These are phyloP conservation scores for Odontocerum albicorne DNA, from an alignment of 2,888 invertebrate species.

Conservation along the genomic window DNA sequence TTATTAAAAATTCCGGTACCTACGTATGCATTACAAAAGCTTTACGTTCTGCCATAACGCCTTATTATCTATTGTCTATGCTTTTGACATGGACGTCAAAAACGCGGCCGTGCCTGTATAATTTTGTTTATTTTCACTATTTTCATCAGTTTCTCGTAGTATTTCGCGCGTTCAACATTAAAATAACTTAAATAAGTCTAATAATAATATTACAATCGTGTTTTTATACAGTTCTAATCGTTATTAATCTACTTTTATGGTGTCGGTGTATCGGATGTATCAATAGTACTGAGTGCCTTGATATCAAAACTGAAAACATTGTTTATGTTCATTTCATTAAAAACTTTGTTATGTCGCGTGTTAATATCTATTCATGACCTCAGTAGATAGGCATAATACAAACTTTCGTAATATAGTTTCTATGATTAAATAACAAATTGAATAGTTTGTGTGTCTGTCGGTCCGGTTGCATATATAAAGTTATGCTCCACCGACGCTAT, in stretches of 20 bases:
- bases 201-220: not conserved
- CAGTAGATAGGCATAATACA: too few species aligned
- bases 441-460: too few species aligned
- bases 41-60: not conserved
- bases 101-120: slow-evolving; percentile 11
- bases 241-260: not conserved
- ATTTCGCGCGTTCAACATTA: not conserved
- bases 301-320: not conserved
- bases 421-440: too few species aligned
- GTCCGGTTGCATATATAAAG: too few species aligned
- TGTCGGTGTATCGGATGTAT: not conserved
- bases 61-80: slow-evolving; percentile 4
- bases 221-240: not conserved
- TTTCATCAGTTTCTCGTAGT: not conserved
- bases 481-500: too few species aligned
- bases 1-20: not conserved
- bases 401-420: too few species aligned
- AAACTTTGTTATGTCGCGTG: too few species aligned
- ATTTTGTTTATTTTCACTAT: slow-evolving; percentile 21
- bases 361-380: too few species aligned
- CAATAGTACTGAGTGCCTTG: not conserved
- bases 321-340: too few species aligned
- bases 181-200: not conserved
- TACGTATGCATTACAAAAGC: not conserved
- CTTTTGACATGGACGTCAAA: slow-evolving; percentile 28